Conservation (phyloP, 2,113 vertebrate species). For the Nasalis larvatus region DNA sequence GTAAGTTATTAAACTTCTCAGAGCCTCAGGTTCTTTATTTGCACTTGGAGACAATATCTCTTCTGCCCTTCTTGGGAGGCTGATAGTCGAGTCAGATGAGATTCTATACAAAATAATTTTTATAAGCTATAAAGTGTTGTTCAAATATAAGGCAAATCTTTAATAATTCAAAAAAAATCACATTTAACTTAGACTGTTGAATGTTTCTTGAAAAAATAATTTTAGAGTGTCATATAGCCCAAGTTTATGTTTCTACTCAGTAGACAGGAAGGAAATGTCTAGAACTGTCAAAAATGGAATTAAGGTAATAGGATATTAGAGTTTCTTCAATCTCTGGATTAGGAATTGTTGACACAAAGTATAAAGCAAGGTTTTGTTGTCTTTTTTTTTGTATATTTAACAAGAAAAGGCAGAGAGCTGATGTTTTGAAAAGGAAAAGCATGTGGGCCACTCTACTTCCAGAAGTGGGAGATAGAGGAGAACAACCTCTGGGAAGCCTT, state of each 20-base stretch:
- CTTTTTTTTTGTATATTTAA: neutral
- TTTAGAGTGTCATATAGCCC: neutral
- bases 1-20: neutral
- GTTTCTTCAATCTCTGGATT: constrained; percentile 3
- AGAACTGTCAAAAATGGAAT: neutral
- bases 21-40: neutral
- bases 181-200: neutral
- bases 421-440: neutral
- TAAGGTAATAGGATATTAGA: neutral
- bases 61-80: neutral
- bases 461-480: neutral
- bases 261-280: neutral
- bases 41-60: neutral
- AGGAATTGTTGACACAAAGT: neutral
- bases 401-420: neutral
- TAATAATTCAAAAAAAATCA: constrained; percentile 28
- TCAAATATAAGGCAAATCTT: neutral
- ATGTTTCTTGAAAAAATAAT: neutral
- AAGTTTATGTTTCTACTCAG: neutral
- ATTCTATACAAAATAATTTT: neutral
- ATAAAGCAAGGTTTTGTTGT: neutral
- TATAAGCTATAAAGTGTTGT: neutral
- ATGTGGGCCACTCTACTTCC: no score
- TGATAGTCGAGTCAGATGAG: neutral
- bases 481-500: neutral